Evolutionary conservation across 2,113 vertebrate genomes (phyloP).

Genomic region (Helogale parvula): DNA sequence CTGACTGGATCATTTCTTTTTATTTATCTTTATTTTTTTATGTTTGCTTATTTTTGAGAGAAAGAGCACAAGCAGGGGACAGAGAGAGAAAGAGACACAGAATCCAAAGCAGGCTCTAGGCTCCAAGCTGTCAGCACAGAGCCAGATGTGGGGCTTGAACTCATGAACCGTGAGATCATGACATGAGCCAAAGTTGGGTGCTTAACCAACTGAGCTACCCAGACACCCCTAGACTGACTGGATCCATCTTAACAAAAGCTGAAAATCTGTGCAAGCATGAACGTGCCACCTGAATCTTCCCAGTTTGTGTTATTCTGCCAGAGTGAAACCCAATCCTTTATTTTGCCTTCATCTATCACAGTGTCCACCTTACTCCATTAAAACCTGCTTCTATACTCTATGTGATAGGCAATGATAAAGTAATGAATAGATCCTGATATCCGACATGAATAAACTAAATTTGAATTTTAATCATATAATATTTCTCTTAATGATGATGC

Average conservation of each 20-base stretch:
- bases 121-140: no score
- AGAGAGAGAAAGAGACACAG: no score
- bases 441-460: neutral
- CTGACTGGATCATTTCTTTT: neutral
- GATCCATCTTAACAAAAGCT: neutral
- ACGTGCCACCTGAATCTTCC: neutral
- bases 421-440: neutral
- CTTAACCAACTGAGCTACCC: no score
- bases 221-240: neutral
- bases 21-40: no score
- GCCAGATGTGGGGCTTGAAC: no score
- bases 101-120: no score
- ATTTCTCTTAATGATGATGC: neutral
- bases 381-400: neutral
- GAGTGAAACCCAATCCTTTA: neutral
- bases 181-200: no score
- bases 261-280: neutral
- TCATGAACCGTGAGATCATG: no score
- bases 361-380: neutral
- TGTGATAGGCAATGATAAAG: neutral
- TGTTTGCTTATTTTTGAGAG: no score
- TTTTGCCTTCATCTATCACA: neutral
- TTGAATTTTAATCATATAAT: neutral
- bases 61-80: no score
- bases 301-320: neutral